Conservation (phyloP, 2,888 invertebrate species). For the Carcina quercana region DNA sequence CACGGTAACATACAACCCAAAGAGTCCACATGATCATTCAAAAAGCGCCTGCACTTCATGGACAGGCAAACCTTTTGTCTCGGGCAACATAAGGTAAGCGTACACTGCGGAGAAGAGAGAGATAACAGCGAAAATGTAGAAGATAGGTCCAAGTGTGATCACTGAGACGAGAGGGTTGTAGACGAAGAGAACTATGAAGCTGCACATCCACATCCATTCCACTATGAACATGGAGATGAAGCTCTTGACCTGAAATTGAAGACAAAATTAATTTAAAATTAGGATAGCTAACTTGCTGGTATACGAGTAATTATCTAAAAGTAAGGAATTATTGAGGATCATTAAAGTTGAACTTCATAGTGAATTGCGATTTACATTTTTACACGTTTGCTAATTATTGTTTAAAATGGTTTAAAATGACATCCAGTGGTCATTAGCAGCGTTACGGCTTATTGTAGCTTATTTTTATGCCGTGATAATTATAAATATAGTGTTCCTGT, state of each 20-base stretch:
- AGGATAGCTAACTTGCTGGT: neutral
- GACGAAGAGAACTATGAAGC: constrained; percentile 35
- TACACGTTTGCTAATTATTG: too few species aligned
- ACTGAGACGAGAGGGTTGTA: constrained; percentile 33
- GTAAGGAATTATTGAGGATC: neutral
- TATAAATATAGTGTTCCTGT: too few species aligned
- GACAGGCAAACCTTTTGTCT: constrained; percentile 42
- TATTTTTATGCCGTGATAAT: too few species aligned
- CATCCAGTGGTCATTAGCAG: too few species aligned
- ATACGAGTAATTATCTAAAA: neutral
- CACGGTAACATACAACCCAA: too few species aligned
- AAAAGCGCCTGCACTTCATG: constrained; percentile 38
- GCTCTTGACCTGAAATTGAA: constrained; percentile 36
- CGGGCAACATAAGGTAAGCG: constrained; percentile 30
- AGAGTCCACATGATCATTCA: too few species aligned
- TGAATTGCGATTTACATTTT: neutral
- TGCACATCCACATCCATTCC: constrained; percentile 42
- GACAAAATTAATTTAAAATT: constrained; percentile 2
- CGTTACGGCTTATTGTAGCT: too few species aligned
- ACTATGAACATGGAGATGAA: constrained; percentile 35
- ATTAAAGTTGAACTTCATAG: neutral
- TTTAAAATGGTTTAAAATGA: too few species aligned
- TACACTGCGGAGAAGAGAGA: constrained; percentile 29
- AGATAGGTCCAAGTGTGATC: constrained; percentile 35
- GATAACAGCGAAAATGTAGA: constrained; percentile 36